Conservation (phyloP, 2,113 vertebrate species). For the Syrrhaptes paradoxus region DNA sequence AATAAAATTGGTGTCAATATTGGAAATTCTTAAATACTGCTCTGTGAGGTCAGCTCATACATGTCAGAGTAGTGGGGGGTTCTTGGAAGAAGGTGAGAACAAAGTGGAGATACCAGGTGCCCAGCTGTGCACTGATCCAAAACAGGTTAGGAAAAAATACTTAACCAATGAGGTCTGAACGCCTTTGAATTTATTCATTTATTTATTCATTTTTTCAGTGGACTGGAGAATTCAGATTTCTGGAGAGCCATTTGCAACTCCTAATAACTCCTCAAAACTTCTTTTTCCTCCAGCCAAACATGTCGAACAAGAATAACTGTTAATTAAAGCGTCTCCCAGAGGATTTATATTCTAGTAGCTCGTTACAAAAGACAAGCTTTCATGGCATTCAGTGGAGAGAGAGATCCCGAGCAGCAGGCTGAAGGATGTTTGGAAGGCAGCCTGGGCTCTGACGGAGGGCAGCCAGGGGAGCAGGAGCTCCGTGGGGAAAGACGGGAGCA, state of each 20-base stretch:
- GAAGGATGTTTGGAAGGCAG: conserved; percentile 16
- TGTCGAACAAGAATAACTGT: conserved; percentile 40
- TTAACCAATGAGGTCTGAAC: background rate
- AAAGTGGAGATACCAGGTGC: background rate
- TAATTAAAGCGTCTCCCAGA: conserved; percentile 4
- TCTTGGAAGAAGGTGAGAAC: conserved; percentile 1
- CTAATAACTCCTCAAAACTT: conserved; percentile 1
- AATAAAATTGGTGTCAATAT: background rate
- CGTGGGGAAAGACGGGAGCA: background rate
- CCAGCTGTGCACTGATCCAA: conserved; percentile 3
- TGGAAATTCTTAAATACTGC: background rate
- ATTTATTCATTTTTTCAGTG: background rate
- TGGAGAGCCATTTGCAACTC: conserved; percentile 5
- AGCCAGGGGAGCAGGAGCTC: background rate
- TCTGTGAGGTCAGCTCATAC: background rate
- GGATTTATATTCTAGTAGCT: conserved; percentile 57
- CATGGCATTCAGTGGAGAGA: background rate
- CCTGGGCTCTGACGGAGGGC: background rate
- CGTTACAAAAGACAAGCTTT: conserved; percentile 8
- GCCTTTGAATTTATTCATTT: background rate
- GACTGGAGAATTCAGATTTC: background rate
- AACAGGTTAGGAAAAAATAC: conserved; percentile 13
- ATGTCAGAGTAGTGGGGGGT: background rate
- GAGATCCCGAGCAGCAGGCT: background rate
- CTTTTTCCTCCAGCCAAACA: conserved; percentile 24